These are phyloP conservation scores for Scopus umbretta DNA, from an alignment of 2,113 vertebrate species.

Conservation along the genomic window DNA sequence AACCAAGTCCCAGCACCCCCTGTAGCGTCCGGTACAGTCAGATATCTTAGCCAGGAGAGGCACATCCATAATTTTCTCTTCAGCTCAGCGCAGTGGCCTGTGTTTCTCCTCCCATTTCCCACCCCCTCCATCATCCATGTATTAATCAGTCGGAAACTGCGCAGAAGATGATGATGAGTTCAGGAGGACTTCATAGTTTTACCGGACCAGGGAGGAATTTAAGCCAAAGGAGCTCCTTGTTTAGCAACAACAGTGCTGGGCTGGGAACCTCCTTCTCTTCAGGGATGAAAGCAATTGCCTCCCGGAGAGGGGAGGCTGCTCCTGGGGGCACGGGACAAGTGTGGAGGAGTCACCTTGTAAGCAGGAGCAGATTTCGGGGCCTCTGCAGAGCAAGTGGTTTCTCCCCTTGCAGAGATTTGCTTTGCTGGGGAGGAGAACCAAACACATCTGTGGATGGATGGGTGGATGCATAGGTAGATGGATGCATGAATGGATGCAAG, in stretches of 20 bases:
- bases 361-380: not conserved
- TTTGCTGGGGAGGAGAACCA: not conserved
- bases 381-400: not conserved
- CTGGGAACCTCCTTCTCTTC: not conserved
- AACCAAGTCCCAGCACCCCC: not conserved
- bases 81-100: not conserved
- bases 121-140: not conserved
- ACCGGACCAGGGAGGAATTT: not conserved
- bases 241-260: not conserved
- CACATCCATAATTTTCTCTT: not conserved
- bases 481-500: too few species aligned
- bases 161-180: not conserved
- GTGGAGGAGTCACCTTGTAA: not conserved
- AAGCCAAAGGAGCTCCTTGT: not conserved
- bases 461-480: too few species aligned
- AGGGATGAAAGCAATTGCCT: not conserved
- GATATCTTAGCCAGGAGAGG: not conserved
- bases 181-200: not conserved
- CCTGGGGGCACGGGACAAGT: accelerated
- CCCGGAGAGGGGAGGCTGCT: not conserved
- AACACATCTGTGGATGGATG: not conserved
- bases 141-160: not conserved
- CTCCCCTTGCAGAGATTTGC: not conserved
- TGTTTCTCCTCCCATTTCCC: not conserved
- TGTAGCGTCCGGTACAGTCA: accelerated